phyloP scores from a whole-genome alignment of 1,140 invertebrate genomes.

The Heterodera carotae region DNA sequence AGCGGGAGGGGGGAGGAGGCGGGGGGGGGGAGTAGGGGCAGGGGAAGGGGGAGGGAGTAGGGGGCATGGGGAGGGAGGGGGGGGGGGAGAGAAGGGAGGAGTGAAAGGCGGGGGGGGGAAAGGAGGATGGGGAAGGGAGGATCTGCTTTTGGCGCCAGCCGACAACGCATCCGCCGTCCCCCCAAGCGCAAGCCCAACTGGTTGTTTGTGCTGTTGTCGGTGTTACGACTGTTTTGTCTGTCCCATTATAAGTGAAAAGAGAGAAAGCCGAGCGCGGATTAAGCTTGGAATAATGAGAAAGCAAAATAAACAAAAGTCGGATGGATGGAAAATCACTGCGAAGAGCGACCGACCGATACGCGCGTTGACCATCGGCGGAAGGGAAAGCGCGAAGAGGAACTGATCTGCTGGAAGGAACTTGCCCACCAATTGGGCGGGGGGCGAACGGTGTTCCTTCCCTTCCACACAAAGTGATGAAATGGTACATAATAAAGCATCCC shows the following conservation, averaged over 20 bases:
- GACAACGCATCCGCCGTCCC: neutral
- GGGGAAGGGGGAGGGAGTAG: neutral
- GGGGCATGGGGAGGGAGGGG: too few species aligned
- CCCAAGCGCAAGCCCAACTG: neutral
- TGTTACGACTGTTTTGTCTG: neutral
- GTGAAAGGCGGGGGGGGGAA: too few species aligned
- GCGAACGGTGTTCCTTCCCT: neutral
- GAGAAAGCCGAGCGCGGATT: neutral
- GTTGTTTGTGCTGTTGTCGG: neutral
- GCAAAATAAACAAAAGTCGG: neutral
- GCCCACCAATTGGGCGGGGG: neutral
- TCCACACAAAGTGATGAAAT: too few species aligned
- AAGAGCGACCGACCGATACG: neutral
- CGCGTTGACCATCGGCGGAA: too few species aligned
- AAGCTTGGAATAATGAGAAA: too few species aligned
- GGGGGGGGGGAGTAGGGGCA: neutral
- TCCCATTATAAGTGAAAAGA: neutral
- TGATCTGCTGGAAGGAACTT: too few species aligned
- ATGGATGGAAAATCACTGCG: neutral
- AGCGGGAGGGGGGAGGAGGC: neutral
- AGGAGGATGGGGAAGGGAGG: neutral
- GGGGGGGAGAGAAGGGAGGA: too few species aligned
- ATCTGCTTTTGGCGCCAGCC: constrained; percentile 9
- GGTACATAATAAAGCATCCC: neutral
- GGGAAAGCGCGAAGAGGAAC: too few species aligned